A percentile compares a stretch with the other conserved stretches of the same genome.
Evolutionary conservation across 2,888 invertebrate genomes (phyloP).

Genomic region (Drosophila cyrtoloma): DNA sequence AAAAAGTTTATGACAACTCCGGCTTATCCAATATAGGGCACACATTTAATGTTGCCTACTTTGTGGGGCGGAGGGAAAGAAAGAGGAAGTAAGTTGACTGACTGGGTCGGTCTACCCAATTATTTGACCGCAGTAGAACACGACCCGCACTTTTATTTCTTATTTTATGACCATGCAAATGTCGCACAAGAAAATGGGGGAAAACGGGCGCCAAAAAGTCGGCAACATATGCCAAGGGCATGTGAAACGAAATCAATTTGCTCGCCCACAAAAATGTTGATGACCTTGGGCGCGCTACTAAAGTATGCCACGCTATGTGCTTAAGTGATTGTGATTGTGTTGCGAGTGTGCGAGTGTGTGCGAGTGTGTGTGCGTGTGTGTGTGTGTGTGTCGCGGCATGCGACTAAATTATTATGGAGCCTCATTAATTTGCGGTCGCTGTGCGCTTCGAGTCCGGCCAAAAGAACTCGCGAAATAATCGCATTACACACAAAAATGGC

Average conservation of each 20-base stretch:
- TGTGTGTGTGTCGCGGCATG: constrained; percentile 27
- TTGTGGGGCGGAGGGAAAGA: not conserved
- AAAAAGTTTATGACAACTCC: constrained; percentile 58
- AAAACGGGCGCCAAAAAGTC: constrained; percentile 66
- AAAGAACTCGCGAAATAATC: constrained; percentile 67
- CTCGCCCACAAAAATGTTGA: constrained; percentile 42
- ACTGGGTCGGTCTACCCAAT: constrained; percentile 42
- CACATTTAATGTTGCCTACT: constrained; percentile 42
- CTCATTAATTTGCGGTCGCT: constrained; percentile 73
- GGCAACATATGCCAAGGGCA: constrained; percentile 67
- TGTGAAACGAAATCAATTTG: constrained; percentile 59
- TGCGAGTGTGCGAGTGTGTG: constrained; percentile 1
- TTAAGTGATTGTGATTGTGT: not conserved
- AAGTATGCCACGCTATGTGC: constrained; percentile 21
- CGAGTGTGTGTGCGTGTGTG: not conserved
- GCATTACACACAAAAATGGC: constrained; percentile 57
- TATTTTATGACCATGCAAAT: constrained; percentile 77
- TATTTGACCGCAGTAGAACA: constrained; percentile 60
- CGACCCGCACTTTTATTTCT: constrained; percentile 66
- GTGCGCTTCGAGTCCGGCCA: constrained; percentile 37
- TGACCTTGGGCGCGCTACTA: constrained; percentile 40
- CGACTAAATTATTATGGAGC: constrained; percentile 69
- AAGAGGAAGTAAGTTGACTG: not conserved
- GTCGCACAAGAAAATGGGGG: constrained; percentile 37
- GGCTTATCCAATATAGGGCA: constrained; percentile 15